These are phyloP conservation scores for Embiotoca jacksoni DNA, from an alignment of 2,113 vertebrate species.

Conservation along the genomic window DNA sequence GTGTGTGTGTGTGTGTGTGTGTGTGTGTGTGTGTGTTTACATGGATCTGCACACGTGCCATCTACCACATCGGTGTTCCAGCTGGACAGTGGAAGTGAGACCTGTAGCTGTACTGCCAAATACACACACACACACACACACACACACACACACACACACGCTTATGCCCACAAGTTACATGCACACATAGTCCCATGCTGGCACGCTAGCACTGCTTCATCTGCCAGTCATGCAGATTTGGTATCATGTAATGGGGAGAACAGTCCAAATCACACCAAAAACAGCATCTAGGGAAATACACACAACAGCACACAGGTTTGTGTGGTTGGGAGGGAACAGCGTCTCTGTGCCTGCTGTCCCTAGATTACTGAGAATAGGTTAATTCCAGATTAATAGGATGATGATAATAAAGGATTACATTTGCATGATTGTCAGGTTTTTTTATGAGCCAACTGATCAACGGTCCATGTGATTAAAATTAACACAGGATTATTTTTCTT, in stretches of 20 bases:
- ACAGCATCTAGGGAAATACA: conserved; percentile 40
- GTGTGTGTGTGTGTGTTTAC: neutral
- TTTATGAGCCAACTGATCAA: conserved; percentile 21
- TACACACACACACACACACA: conserved; percentile 27
- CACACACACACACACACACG: conserved; percentile 19
- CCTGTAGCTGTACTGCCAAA: too few species aligned
- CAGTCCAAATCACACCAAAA: conserved; percentile 35
- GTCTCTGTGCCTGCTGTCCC: conserved; percentile 24
- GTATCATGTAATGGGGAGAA: conserved; percentile 52
- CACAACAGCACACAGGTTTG: conserved; percentile 17
- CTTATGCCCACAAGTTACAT: conserved; percentile 6
- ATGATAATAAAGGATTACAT: conserved; percentile 34
- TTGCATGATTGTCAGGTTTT: conserved; percentile 15
- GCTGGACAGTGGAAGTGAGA: too few species aligned
- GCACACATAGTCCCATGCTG: conserved; percentile 36
- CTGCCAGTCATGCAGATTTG: conserved; percentile 64
- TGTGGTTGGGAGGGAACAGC: neutral
- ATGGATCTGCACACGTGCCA: conserved; percentile 45
- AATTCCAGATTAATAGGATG: conserved; percentile 59
- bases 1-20: conserved; percentile 18
- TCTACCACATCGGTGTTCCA: too few species aligned
- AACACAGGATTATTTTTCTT: neutral
- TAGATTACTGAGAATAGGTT: conserved; percentile 60
- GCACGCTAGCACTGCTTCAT: conserved; percentile 14
- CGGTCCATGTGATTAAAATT: conserved; percentile 15